Evolutionary conservation across 2,888 invertebrate species (phyloP), one percentile per base, ranked within the genome.

Genomic region (Pediacus dermestoides): DNA sequence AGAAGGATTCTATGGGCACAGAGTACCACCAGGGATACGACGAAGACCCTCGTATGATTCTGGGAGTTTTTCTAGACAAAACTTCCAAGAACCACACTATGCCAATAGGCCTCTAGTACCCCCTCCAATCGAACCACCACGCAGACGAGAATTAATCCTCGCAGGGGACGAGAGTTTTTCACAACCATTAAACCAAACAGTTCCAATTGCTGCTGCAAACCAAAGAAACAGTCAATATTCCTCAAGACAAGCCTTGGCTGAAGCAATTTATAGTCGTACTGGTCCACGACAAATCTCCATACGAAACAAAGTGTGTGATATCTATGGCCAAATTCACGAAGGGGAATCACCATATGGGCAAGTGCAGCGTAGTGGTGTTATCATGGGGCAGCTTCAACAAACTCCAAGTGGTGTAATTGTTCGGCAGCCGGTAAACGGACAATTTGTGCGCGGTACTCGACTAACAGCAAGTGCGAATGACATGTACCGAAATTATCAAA

Each of bases 311-410:
- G 64, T 64, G 12, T 69, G 68, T 45, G 70, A 70, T 52, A 63
- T 70, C 16, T 70, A 70, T 34, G 70, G 70, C 3, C 61, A 67
- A 47, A 70, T 70, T 16, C 70, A 70, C 48, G 70, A 70, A 35
- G 35, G 48, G 2, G 53, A 56, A 3, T 43, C 48, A 11, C 40
- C 41, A 10, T 26, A 39, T 3, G 34, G 46, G 2, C 31, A 36
- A 12, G 25, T 55, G 6, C 55, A 58, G 39, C 53, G 57, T 40
- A 50, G 57, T 21, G 69, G 69, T 7, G 63, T 67, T 6, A 50
- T 70, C 4, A 63, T 69, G 46, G 69, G 69, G 2, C 67, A 67
- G 37, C 46, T 69, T 10, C 64, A 65, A 30, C 47, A 44, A 8
- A 57, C 52, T 42, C 46, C 53, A 2, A 52, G 41, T 8, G 44